These are phyloP conservation scores for Cyclophora albipunctata DNA, from an alignment of 2,888 invertebrate genomes.

Conservation along the genomic window DNA sequence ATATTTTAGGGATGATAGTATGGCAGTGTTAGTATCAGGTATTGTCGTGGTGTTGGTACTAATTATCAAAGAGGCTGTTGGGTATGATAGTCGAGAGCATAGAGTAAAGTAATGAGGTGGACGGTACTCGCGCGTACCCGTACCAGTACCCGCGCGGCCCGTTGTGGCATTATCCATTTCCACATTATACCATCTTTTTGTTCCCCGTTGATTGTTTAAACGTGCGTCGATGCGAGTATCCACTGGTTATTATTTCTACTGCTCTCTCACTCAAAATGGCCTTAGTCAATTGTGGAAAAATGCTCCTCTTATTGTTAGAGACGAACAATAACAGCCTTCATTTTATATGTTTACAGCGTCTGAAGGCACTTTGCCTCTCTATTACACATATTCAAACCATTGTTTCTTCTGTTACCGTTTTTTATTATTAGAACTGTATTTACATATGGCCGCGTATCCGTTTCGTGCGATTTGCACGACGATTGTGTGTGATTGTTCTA, in stretches of 20 bases:
- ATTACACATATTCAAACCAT: constrained; percentile 46
- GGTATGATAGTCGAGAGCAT: too few species aligned
- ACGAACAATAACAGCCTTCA: constrained; percentile 70
- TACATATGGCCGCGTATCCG: constrained; percentile 21
- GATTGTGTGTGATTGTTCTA: not conserved
- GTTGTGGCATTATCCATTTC: constrained; percentile 64
- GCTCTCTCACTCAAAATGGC: constrained; percentile 67
- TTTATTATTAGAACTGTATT: constrained; percentile 35
- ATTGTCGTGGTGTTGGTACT: too few species aligned
- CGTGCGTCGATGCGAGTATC: constrained; percentile 71
- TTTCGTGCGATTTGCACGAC: constrained; percentile 8
- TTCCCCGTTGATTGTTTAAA: constrained; percentile 73
- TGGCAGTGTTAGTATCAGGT: too few species aligned
- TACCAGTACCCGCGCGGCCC: constrained; percentile 17
- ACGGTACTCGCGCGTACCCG: constrained; percentile 15
- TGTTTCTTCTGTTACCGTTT: constrained; percentile 36
- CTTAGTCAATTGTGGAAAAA: constrained; percentile 72
- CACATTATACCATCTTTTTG: constrained; percentile 70
- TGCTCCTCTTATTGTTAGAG: constrained; percentile 69
- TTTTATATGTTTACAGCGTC: constrained; percentile 71
- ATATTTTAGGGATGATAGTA: too few species aligned
- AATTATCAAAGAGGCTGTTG: too few species aligned
- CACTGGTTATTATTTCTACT: constrained; percentile 65
- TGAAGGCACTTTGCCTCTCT: constrained; percentile 63
- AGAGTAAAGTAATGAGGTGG: too few species aligned